Evolutionary conservation across 2,888 invertebrate genomes (phyloP).

Genomic region (Meteorus colon): DNA sequence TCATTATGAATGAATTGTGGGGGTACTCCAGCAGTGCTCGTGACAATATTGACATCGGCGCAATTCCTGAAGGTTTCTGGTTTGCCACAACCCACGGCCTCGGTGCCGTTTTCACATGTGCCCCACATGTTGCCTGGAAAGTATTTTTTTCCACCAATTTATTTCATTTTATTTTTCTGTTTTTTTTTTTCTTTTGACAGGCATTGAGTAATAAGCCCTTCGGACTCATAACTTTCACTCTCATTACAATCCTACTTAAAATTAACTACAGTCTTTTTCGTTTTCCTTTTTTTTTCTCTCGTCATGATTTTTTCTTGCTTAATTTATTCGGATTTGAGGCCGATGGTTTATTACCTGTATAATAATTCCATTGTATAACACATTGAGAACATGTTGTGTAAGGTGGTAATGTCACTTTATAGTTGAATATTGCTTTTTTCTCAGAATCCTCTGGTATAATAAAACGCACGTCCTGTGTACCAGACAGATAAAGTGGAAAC

Average conservation of each 20-base stretch:
- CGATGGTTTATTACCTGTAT: conserved; percentile 78
- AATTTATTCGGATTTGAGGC: conserved; percentile 12
- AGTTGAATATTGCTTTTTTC: conserved; percentile 79
- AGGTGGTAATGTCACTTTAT: conserved; percentile 85
- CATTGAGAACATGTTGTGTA: conserved; percentile 91
- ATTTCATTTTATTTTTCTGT: background rate
- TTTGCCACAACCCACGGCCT: conserved; percentile 91
- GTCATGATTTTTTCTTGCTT: background rate
- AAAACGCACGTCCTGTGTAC: conserved; percentile 82
- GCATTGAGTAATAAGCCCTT: conserved; percentile 24
- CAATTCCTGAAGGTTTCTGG: conserved; percentile 94
- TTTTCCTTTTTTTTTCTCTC: background rate
- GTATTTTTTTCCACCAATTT: background rate
- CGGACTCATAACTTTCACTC: conserved; percentile 38
- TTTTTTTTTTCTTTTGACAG: background rate
- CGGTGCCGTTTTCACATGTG: conserved; percentile 87
- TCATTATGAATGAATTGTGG: conserved; percentile 81
- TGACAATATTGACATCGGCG: conserved; percentile 88
- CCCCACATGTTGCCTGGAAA: conserved; percentile 91
- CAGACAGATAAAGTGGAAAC: conserved; percentile 83
- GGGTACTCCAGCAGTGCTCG: conserved; percentile 83
- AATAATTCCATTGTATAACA: conserved; percentile 94
- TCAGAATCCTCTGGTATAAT: conserved; percentile 83
- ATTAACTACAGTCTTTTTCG: background rate
- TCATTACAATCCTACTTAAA: background rate